Conservation (phyloP, 2,888 invertebrate species). For the Caenorhabditis sp. region DNA sequence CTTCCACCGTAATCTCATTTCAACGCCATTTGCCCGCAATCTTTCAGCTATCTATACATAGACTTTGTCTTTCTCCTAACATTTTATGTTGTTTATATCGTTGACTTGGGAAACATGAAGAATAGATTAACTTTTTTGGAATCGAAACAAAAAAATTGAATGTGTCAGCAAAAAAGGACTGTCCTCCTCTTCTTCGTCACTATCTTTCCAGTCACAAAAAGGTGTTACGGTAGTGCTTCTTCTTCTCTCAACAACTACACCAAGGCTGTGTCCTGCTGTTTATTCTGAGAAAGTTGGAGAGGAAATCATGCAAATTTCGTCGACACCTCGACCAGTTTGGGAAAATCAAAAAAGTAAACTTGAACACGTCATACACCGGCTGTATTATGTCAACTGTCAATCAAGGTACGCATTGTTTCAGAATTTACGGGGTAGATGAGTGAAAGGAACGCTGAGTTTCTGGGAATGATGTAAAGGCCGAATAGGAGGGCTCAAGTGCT, state of each 20-base stretch:
- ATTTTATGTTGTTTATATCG: conserved; percentile 42
- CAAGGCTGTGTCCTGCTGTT: conserved; percentile 19
- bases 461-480: conserved; percentile 30
- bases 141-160: conserved; percentile 46
- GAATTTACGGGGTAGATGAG: neutral
- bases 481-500: conserved; percentile 3
- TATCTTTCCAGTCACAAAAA: neutral
- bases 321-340: conserved; percentile 44
- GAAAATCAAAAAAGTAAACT: conserved; percentile 38
- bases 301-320: conserved; percentile 25
- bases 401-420: conserved; percentile 20
- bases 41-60: conserved; percentile 15
- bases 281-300: neutral
- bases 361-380: conserved; percentile 34
- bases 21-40: conserved; percentile 38
- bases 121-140: conserved; percentile 37
- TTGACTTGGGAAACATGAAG: conserved; percentile 1
- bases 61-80: conserved; percentile 10
- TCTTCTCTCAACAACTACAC: neutral
- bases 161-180: conserved; percentile 51
- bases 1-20: conserved; percentile 28
- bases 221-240: conserved; percentile 42
- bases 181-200: conserved; percentile 6
- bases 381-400: conserved; percentile 32
- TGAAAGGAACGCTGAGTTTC: neutral